A percentile compares a stretch with the other conserved stretches of the same genome.
These are phyloP conservation scores for Brachyptera putata DNA, from an alignment of 2,888 invertebrate species.

Conservation along the genomic window DNA sequence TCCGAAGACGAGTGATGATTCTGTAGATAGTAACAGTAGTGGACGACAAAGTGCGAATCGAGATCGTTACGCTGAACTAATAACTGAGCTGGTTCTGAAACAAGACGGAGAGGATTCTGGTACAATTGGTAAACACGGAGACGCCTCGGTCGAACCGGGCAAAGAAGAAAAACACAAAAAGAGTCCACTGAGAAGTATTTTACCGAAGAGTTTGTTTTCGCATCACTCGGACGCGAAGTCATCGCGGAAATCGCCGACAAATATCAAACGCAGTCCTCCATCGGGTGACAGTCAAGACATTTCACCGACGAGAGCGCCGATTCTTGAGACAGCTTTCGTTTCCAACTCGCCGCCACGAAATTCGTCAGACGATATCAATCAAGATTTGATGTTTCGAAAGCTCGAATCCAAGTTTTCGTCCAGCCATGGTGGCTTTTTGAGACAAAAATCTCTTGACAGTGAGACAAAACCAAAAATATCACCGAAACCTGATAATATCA, in stretches of 20 bases:
- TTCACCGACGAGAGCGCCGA: conserved; percentile 14
- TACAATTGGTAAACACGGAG: background rate
- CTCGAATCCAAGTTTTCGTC: conserved; percentile 2
- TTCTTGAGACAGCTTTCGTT: conserved; percentile 29
- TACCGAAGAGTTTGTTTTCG: conserved; percentile 10
- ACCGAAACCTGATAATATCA: conserved; percentile 1
- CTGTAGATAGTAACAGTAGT: background rate
- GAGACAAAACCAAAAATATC: background rate
- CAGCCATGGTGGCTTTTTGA: background rate
- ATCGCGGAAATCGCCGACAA: background rate
- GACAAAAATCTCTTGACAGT: conserved; percentile 9
- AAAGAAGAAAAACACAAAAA: background rate
- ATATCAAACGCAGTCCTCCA: conserved; percentile 2
- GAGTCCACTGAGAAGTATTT: background rate
- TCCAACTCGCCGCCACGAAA: conserved; percentile 14
- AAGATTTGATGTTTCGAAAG: conserved; percentile 6
- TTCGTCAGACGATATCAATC: background rate
- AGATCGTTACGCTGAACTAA: conserved; percentile 7
- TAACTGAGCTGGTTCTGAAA: conserved; percentile 1
- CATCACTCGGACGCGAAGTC: background rate
- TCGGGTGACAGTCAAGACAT: conserved; percentile 9
- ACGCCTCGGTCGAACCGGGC: background rate
- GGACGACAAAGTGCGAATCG: background rate
- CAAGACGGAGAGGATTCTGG: background rate
- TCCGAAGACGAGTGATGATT: conserved; percentile 7